Evolutionary conservation across 2,113 vertebrate genomes (phyloP), one percentile per base, ranked within the genome.

Genomic region (Limnothrissa miodon): DNA sequence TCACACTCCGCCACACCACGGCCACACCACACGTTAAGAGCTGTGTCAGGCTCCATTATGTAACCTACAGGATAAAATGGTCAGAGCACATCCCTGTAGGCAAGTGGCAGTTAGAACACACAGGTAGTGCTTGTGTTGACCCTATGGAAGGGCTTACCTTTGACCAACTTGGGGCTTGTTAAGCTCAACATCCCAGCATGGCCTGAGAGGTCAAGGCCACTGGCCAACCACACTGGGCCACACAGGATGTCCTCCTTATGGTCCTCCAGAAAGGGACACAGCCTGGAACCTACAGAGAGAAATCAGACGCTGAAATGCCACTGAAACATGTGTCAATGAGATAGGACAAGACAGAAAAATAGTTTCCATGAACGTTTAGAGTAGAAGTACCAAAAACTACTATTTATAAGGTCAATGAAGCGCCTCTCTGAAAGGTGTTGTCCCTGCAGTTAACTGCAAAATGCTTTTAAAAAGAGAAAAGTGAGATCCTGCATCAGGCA

Each of bases 181-280:
- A 99, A 93, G 45, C 98, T 99, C 87, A 99, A 91, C 98, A 99
- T 99, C 85, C 98, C 98, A 33, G 97, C 97, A 85, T 99, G 97
- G 80, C 97, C 98, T 39, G 98, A 99, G 0, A 99, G 95, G 91
- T 99, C 98, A 88, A 99, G 96, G 56, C 98, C 98, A 91, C 97
- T 97, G 91, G 97, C 97, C 89, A 99, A 90, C 98, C 98, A 99
- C 25, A 99, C 96, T 0, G 98, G 98, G 74, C 98, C 98, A 85
- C 98, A 99, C 21, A 99, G 92, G 89, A 99, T 98, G 89, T 99
- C 98, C 90, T 99, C 98, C 84, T 98, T 99, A 90, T 99, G 98
- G 83, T 99, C 97, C 88, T 99, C 98, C 81, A 99, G 92, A 93
- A 99, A 99, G 0, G 96, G 94, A 92, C 98, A 99, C 81, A 99